Percentiles rank a stretch among this genome's conserved stretches.
phyloP scores from a whole-genome alignment of 92 coral and sea anemone species.

The Zoanthus solanderi region DNA sequence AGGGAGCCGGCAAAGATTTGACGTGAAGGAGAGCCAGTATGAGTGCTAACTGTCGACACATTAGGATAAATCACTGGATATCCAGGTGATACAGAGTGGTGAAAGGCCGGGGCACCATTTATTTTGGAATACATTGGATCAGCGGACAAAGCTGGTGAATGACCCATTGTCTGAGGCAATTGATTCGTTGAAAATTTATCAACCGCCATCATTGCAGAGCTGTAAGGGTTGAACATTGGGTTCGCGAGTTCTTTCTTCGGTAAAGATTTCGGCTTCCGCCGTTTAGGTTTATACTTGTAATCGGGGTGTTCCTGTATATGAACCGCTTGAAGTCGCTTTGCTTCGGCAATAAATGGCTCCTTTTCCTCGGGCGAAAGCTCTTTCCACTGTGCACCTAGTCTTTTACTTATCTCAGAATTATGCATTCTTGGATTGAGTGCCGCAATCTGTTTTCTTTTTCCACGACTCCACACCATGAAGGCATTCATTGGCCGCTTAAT shows the following conservation, averaged over 20 bases:
- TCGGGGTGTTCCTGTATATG: slow-evolving; percentile 99
- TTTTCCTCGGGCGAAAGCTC: slow-evolving; percentile 95
- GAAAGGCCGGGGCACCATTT: slow-evolving; percentile 94
- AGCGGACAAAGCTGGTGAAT: slow-evolving; percentile 96
- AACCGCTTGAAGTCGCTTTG: slow-evolving; percentile 97
- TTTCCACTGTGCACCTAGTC: slow-evolving; percentile 99
- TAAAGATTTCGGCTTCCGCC: slow-evolving; percentile 97
- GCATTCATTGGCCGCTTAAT: slow-evolving; percentile 99
- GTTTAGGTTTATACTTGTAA: slow-evolving; percentile 98
- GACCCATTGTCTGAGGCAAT: slow-evolving; percentile 98
- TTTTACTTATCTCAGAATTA: slow-evolving; percentile 99
- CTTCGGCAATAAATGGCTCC: slow-evolving; percentile 99
- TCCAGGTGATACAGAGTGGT: slow-evolving; percentile 90
- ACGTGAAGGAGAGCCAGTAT: slow-evolving; percentile 82
- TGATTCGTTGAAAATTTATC: slow-evolving; percentile 97
- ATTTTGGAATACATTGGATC: slow-evolving; percentile 98
- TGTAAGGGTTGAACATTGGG: slow-evolving; percentile 93
- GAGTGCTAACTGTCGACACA: slow-evolving; percentile 81
- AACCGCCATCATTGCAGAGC: slow-evolving; percentile 96
- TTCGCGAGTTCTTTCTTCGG: slow-evolving; percentile 92
- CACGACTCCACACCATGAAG: slow-evolving; percentile 99
- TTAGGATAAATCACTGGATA: slow-evolving; percentile 95
- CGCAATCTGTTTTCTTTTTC: slow-evolving; percentile 98
- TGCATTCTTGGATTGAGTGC: slow-evolving; percentile 98
- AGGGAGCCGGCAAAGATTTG: slow-evolving; percentile 87